Evolutionary conservation across 2,113 vertebrate species (phyloP).

Genomic region (Mustelus asterias): DNA sequence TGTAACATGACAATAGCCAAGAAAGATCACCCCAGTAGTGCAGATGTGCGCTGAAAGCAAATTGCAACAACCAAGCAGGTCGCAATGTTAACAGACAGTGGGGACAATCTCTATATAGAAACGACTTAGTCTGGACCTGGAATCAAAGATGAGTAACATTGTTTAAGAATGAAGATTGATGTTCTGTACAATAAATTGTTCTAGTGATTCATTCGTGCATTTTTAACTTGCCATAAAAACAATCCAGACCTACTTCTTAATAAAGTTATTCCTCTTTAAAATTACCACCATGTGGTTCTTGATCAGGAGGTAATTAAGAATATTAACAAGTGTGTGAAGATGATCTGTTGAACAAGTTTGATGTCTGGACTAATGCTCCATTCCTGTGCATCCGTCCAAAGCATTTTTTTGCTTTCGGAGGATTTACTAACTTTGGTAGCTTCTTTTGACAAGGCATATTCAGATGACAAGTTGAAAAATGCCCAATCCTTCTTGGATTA

Average conservation of each 20-base stretch:
- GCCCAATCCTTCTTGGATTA: not conserved
- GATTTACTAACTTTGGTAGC: not conserved
- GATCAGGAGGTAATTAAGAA: not conserved
- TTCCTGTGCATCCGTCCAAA: not conserved
- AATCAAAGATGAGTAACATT: not conserved
- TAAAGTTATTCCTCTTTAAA: not conserved
- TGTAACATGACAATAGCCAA: not conserved
- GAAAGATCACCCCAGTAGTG: not conserved
- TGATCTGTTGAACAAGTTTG: not conserved
- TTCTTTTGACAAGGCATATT: not conserved
- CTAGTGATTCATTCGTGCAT: not conserved
- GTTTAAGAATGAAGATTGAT: not conserved
- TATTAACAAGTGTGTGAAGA: not conserved
- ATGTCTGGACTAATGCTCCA: not conserved
- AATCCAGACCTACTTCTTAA: not conserved
- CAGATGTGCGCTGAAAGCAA: not conserved
- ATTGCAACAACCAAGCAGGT: not conserved
- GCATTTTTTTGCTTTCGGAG: not conserved
- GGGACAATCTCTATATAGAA: not conserved
- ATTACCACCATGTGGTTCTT: not conserved
- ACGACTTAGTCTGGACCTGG: not conserved
- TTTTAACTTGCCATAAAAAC: too few species aligned
- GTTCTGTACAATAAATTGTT: not conserved
- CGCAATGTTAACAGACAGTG: not conserved
- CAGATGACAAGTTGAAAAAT: not conserved